A percentile compares a stretch with the other conserved stretches of the same genome.
Evolutionary conservation across 2,113 vertebrate genomes (phyloP).

Genomic region (Platichthys stellatus): DNA sequence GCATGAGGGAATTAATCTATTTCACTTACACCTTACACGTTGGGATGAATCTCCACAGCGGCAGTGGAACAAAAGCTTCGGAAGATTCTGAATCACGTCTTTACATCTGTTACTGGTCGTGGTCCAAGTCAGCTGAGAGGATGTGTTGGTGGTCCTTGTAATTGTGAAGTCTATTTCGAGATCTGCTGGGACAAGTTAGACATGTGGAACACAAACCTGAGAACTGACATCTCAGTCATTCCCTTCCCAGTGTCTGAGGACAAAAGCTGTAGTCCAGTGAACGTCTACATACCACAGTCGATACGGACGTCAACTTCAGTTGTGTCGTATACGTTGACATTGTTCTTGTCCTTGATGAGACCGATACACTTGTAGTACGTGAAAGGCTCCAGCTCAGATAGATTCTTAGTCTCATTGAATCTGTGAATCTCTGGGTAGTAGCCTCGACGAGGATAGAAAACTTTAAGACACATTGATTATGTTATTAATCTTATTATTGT

Average conservation of each 20-base stretch:
- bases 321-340: accelerated
- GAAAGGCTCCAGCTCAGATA: constrained; percentile 44
- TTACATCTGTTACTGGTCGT: background rate
- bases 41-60: accelerated
- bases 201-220: background rate
- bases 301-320: background rate
- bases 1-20: background rate
- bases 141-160: accelerated
- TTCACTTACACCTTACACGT: background rate
- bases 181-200: constrained; percentile 45
- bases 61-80: background rate
- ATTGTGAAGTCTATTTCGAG: accelerated
- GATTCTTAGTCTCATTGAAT: background rate
- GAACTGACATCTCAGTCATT: background rate
- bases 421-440: too few relatives aligned
- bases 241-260: background rate
- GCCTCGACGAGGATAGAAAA: too few relatives aligned
- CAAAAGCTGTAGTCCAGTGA: constrained; percentile 8
- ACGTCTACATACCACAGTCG: constrained; percentile 53
- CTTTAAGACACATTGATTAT: too few relatives aligned
- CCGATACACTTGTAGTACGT: constrained; percentile 38
- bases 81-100: accelerated
- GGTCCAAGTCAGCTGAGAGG: background rate
- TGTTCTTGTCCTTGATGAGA: background rate
- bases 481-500: too few relatives aligned